Evolutionary conservation across 2,797 vertebrate genomes (phyloP), one percentile per base, ranked within the genome.

Genomic region (Cossypha dichroa): DNA sequence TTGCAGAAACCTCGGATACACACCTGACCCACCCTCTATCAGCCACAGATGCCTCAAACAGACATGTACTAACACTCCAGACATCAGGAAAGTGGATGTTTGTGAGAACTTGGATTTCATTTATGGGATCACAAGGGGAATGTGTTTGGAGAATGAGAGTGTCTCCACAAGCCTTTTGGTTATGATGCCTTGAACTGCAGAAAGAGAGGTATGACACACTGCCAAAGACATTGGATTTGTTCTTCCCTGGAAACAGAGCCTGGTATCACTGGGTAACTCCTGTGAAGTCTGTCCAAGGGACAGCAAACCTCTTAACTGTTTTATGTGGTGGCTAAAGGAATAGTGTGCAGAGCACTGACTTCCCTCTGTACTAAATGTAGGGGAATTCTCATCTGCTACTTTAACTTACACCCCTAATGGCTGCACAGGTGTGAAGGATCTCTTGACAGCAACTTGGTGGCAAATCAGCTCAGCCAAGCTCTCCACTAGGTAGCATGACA

Each of bases 331-430:
- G 33, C 63, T 64, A n/a, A 82, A 85, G 15, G 34, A 75, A 34
- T 4, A 60, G 28, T 14, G 26, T 55, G 36, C 51, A 59, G 46
- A 56, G 55, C 73, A 60, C 1, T 9, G 38, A 36, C 21, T 34
- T 91, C 36, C 45, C 49, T 51, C 63, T 55, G 22, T 11, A 40
- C 28, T 64, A 55, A 67, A 56, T 7, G 46, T 1, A 72, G 15
- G 33, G 33, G 25, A 25, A 48, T 55, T 70, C 63, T 79, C 40
- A 80, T 21, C 54, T 0, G 0, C 25, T 40, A 2, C n/a, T 31
- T 58, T 34, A 69, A 84, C 22, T 40, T 34, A 18, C 4, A 40
- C 2, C 66, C 10, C 10, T 43, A 51, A 29, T 17, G 19, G 36
- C 49, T 80, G 73, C 43, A 66, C 46, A 41, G 56, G 41, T 7